phyloP scores from a whole-genome alignment of 1,140 invertebrate species.

The Tetranychus urticae region DNA sequence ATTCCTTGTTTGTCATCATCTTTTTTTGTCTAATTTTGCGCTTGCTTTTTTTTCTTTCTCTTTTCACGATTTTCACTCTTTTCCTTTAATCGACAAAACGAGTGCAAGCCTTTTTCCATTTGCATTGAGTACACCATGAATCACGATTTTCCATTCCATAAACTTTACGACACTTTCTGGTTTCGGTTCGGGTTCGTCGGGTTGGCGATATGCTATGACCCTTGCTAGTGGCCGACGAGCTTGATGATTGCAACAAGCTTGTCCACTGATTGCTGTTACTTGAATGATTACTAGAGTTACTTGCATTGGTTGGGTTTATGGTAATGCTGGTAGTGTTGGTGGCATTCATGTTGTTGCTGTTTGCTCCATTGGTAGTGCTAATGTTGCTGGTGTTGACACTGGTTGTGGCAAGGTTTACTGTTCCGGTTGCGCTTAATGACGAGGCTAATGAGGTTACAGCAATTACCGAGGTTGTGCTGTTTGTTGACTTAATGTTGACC shows the following conservation, averaged over 20 bases:
- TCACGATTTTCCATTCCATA: slow-evolving; percentile 93
- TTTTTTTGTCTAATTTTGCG: too few species aligned
- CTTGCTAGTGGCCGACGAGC: background rate
- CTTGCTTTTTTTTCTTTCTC: too few species aligned
- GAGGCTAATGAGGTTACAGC: too few species aligned
- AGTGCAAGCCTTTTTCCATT: slow-evolving; percentile 1
- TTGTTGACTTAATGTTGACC: too few species aligned
- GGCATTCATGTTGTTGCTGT: background rate
- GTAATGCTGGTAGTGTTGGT: background rate
- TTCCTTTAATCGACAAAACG: background rate
- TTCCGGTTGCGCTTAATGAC: too few species aligned
- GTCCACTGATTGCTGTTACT: background rate
- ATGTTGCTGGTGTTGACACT: background rate
- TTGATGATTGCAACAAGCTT: background rate
- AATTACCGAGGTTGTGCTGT: too few species aligned
- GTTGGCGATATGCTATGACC: background rate
- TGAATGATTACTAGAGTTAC: too few species aligned
- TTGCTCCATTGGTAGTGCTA: background rate
- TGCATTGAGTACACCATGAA: slow-evolving; percentile 89
- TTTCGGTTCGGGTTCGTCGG: slow-evolving; percentile 9
- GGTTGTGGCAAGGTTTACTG: background rate
- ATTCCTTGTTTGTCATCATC: too few species aligned
- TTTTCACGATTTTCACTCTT: too few species aligned
- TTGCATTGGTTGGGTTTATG: background rate
- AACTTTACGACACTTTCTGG: slow-evolving; percentile 26